phyloP scores from a whole-genome alignment of 2,797 vertebrate species.

The Cuniculus paca region DNA sequence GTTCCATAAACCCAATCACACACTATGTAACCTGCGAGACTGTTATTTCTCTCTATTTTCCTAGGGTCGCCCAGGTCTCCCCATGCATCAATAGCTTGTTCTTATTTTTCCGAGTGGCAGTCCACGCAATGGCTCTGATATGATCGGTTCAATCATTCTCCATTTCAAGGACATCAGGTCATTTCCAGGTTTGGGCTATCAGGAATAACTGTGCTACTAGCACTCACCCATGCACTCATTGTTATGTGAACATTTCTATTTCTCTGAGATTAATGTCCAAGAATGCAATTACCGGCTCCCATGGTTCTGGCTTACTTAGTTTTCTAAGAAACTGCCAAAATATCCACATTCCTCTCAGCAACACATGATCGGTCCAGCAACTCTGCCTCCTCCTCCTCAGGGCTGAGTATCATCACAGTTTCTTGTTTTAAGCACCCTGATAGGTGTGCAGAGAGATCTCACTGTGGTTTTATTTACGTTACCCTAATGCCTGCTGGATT shows the following conservation, averaged over 20 bases:
- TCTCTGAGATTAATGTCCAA: neutral
- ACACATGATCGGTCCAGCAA: fast-evolving
- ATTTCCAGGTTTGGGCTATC: neutral
- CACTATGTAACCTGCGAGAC: neutral
- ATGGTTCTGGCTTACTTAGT: no score
- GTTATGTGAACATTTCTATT: neutral
- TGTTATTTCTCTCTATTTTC: neutral
- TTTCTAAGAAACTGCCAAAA: neutral
- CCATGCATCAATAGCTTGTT: fast-evolving
- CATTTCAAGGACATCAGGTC: neutral
- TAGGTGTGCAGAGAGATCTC: neutral
- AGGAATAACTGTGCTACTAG: neutral
- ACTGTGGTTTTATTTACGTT: neutral
- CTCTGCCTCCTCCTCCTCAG: neutral
- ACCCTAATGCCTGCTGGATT: neutral
- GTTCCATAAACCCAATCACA: neutral
- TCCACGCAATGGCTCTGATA: fast-evolving
- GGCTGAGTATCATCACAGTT: fast-evolving
- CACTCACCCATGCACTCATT: neutral
- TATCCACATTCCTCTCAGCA: no score
- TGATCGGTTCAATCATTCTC: neutral
- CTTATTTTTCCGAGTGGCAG: neutral
- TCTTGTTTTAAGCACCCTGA: neutral
- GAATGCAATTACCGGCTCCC: neutral
- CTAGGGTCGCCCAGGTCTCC: neutral